Evolutionary conservation across 1,140 invertebrate genomes (phyloP).

Genomic region (Hyphantria cunea): DNA sequence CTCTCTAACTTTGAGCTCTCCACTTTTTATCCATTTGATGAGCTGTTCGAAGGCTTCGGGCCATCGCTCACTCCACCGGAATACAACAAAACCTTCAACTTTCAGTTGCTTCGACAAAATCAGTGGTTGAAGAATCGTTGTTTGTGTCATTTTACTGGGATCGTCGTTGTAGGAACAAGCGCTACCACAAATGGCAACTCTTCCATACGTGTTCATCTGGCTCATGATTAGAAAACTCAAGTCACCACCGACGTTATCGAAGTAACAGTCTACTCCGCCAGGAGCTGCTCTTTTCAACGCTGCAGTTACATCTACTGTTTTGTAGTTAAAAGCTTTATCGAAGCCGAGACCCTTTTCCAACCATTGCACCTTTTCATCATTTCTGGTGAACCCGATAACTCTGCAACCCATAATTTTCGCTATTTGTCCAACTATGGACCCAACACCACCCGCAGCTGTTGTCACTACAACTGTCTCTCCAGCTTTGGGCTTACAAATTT

Average conservation of each 20-base stretch:
- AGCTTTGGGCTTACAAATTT: slow-evolving; percentile 81
- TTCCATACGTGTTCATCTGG: slow-evolving; percentile 82
- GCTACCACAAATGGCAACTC: slow-evolving; percentile 83
- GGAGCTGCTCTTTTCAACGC: slow-evolving; percentile 82
- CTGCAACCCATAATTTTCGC: slow-evolving; percentile 85
- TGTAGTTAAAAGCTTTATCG: slow-evolving; percentile 87
- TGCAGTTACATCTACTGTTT: slow-evolving; percentile 79
- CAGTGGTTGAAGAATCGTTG: slow-evolving; percentile 70
- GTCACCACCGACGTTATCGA: slow-evolving; percentile 83
- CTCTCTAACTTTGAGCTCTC: slow-evolving; percentile 66
- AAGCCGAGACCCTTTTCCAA: slow-evolving; percentile 84
- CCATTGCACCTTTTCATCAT: slow-evolving; percentile 86
- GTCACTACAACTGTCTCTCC: slow-evolving; percentile 87
- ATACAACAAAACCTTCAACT: slow-evolving; percentile 68
- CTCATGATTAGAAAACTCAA: slow-evolving; percentile 81
- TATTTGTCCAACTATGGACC: slow-evolving; percentile 85
- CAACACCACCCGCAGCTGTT: slow-evolving; percentile 86
- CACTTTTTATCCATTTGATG: slow-evolving; percentile 73
- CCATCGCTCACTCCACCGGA: slow-evolving; percentile 45
- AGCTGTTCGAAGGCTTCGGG: slow-evolving; percentile 67
- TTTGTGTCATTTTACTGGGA: slow-evolving; percentile 30
- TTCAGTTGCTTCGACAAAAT: slow-evolving; percentile 37
- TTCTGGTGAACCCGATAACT: slow-evolving; percentile 86
- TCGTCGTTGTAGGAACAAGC: slow-evolving; percentile 74
- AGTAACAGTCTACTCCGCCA: slow-evolving; percentile 84